Evolutionary conservation across 2,888 invertebrate species (phyloP).

Genomic region (Rotaria socialis): DNA sequence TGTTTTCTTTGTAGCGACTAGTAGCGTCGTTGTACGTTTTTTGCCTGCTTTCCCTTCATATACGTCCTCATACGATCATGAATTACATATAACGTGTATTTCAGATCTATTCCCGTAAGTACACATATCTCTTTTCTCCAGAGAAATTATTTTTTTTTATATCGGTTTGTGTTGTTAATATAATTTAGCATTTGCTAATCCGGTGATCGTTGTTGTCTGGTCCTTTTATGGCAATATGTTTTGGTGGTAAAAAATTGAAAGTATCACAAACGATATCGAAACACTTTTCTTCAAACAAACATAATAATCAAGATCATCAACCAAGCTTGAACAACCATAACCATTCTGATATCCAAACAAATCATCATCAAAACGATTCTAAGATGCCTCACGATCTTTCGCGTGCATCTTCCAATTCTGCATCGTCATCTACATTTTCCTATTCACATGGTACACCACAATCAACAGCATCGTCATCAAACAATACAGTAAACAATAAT

Average conservation of each 20-base stretch:
- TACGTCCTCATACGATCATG: background rate
- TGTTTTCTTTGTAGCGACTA: background rate
- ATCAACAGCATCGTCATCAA: background rate
- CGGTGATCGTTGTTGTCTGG: background rate
- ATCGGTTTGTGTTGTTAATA: background rate
- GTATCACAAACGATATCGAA: background rate
- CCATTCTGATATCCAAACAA: background rate
- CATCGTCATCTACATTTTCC: slow-evolving; percentile 24
- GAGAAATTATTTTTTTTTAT: background rate
- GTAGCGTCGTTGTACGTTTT: background rate
- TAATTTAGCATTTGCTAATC: background rate
- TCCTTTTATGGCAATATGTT: background rate
- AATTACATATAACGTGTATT: background rate
- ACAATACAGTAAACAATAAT: background rate
- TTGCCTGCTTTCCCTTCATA: background rate
- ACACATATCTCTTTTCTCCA: background rate
- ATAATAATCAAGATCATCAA: background rate
- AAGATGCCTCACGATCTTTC: slow-evolving; percentile 17
- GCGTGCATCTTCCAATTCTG: background rate
- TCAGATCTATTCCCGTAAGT: background rate
- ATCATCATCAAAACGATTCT: background rate
- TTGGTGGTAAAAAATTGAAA: slow-evolving; percentile 9
- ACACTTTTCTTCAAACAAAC: background rate
- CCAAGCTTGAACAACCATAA: background rate
- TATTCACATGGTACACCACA: background rate